phyloP scores from a whole-genome alignment of 2,888 invertebrate species.

The Pteria penguin region DNA sequence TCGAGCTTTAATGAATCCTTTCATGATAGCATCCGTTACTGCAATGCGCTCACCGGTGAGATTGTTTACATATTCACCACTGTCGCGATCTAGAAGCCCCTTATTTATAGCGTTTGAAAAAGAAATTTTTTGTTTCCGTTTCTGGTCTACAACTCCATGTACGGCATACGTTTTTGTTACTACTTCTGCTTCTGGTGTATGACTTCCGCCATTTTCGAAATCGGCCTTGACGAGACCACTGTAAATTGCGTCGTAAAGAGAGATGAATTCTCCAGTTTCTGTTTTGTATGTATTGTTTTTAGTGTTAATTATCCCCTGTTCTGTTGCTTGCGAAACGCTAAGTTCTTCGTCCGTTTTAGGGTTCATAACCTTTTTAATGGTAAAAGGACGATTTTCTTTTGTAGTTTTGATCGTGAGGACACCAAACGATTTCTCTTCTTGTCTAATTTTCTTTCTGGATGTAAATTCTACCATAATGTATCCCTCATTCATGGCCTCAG shows the following conservation, averaged over 20 bases:
- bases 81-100: constrained; percentile 71
- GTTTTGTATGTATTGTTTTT: constrained; percentile 59
- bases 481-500: constrained; percentile 76
- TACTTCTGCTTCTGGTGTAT: constrained; percentile 53
- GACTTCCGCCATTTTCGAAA: constrained; percentile 55
- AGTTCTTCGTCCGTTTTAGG: constrained; percentile 61
- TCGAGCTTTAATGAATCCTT: constrained; percentile 78
- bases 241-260: constrained; percentile 72
- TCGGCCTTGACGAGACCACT: constrained; percentile 69
- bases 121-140: constrained; percentile 63
- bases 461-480: constrained; percentile 72
- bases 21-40: constrained; percentile 78
- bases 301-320: constrained; percentile 64
- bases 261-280: constrained; percentile 64
- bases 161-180: constrained; percentile 77
- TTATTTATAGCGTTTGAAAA: constrained; percentile 64
- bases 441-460: constrained; percentile 69
- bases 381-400: constrained; percentile 71
- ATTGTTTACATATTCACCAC: constrained; percentile 76
- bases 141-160: constrained; percentile 75
- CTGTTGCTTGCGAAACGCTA: constrained; percentile 59
- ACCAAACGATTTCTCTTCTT: constrained; percentile 76
- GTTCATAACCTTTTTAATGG: constrained; percentile 65
- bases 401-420: constrained; percentile 77
- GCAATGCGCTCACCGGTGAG: constrained; percentile 68